Evolutionary conservation across 2,888 invertebrate genomes (phyloP).

Genomic region (Unio delphinus): DNA sequence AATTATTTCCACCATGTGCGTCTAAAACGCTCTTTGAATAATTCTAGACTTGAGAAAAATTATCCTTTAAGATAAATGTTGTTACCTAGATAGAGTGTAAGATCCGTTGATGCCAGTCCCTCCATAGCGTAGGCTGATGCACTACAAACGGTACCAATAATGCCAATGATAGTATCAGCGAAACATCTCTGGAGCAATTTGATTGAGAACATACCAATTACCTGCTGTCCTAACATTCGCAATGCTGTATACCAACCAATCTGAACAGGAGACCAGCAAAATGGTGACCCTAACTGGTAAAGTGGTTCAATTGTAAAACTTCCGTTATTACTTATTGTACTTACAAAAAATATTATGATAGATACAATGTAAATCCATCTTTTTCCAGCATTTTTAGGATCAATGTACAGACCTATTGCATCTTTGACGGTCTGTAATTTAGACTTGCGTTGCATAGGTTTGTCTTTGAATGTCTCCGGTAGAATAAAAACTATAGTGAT

Average conservation of each 20-base stretch:
- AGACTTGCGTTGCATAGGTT: slow-evolving; percentile 9
- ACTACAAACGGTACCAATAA: slow-evolving; percentile 24
- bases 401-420: slow-evolving; percentile 27
- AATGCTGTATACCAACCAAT: slow-evolving; percentile 31
- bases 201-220: slow-evolving; percentile 24
- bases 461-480: slow-evolving; percentile 23
- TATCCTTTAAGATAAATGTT: neutral
- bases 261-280: slow-evolving; percentile 42
- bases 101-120: slow-evolving; percentile 23
- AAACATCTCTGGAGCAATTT: slow-evolving; percentile 29
- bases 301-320: slow-evolving; percentile 28
- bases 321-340: slow-evolving; percentile 17
- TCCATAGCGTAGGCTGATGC: slow-evolving; percentile 22
- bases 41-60: neutral
- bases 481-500: slow-evolving; percentile 21
- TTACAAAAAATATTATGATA: slow-evolving; percentile 18
- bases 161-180: slow-evolving; percentile 29
- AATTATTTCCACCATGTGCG: too few relatives aligned
- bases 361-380: slow-evolving; percentile 28
- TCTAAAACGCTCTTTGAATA: neutral
- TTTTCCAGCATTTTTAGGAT: slow-evolving; percentile 12
- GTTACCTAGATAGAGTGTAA: slow-evolving; percentile 37
- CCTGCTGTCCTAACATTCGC: slow-evolving; percentile 19
- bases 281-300: slow-evolving; percentile 36
- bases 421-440: slow-evolving; percentile 21